Evolutionary conservation across 2,888 invertebrate species (phyloP), one percentile per base, ranked within the genome.

Genomic region (Erebia aethiops): DNA sequence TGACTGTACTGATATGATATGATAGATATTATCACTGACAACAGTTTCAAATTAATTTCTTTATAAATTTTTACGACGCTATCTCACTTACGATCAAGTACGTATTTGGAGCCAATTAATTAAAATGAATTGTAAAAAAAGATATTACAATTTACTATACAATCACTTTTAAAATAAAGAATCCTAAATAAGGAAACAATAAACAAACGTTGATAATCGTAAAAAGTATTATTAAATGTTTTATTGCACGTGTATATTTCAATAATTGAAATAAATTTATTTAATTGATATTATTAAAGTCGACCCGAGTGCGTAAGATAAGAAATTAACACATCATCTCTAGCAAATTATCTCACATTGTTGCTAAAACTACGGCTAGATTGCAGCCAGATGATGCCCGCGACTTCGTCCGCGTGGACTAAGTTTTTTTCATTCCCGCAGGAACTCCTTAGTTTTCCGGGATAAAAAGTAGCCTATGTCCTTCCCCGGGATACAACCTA

Each of bases 31-130:
- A 56, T 56, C 56, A 14, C 8, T 14, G 14, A 57, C 14, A 26
- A 5, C 26, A 57, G 26, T 21, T 57, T 57, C 21, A 14, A 57
- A 57, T 57, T 57, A 57, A 57, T 57, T 35, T 57, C 52, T 57
- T 57, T 26, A 57, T 35, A 26, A 57, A 57, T 14, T 26, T 57
- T 35, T 57, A 18, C n/a, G 57, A 7, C 13, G 21, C 26, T 57
- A 57, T 57, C 57, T 56, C n/a, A 56, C 11, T 26, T 26, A 57
- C 13, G 26, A 14, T 14, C 21, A 52, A 52, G 52, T 52, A 52
- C 51, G 4, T 51, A 51, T 51, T 51, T 51, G n/a, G 14, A n/a
- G 51, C 51, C 5, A 7, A 16, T 51, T 51, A n/a, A 51, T 51
- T 16, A n/a, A 51, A 52, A 16, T 52, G 1, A 9, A 7, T 16